These are phyloP conservation scores for Empis stercorea DNA, from an alignment of 2,888 invertebrate genomes.

Conservation along the genomic window DNA sequence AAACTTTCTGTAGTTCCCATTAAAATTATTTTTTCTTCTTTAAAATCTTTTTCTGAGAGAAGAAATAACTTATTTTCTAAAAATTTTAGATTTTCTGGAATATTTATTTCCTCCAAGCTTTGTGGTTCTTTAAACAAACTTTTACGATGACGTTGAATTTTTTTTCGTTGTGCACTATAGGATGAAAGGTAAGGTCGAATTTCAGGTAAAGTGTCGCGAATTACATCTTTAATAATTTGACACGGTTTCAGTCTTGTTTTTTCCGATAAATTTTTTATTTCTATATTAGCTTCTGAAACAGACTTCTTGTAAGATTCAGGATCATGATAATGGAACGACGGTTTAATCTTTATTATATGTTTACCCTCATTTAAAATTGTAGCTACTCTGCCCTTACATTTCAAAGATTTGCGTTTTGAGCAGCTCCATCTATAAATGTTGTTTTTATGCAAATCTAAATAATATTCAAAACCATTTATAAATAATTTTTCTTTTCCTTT, in stretches of 20 bases:
- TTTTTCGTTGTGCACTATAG: too few species aligned
- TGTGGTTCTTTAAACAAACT: neutral
- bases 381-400: too few species aligned
- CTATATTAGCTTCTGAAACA: neutral
- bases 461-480: neutral
- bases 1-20: neutral
- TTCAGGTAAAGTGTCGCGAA: too few species aligned
- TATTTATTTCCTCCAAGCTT: neutral
- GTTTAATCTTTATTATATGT: neutral
- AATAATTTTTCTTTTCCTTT: neutral
- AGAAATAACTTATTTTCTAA: neutral
- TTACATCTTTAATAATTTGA: neutral
- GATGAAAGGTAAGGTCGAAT: too few species aligned
- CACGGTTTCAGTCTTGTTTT: neutral
- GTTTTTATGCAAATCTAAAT: neutral
- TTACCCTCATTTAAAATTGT: too few species aligned
- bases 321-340: neutral
- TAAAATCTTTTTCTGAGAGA: neutral
- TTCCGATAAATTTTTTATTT: neutral
- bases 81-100: neutral
- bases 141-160: neutral
- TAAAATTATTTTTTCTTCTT: neutral
- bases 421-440: neutral
- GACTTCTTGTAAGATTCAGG: neutral
- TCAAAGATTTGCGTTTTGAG: neutral